Conservation (phyloP, 1,140 invertebrate species). For the Homarus americanus region DNA sequence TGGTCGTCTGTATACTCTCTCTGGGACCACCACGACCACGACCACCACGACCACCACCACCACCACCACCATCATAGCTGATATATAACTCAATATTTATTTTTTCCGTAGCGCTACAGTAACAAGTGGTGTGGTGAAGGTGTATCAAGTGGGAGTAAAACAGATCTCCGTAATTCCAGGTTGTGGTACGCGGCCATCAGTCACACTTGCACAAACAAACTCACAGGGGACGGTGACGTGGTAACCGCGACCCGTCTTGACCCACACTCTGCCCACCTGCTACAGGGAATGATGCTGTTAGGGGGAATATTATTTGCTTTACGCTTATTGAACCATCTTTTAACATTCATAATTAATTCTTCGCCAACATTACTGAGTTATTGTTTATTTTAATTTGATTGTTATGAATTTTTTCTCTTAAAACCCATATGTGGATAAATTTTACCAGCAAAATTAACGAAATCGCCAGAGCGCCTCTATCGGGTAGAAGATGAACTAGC, state of each 20-base stretch:
- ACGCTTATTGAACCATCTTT: background rate
- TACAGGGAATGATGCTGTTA: too few relatives aligned
- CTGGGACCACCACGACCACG: background rate
- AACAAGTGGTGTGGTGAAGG: background rate
- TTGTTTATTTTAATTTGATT: too few relatives aligned
- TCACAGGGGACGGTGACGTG: background rate
- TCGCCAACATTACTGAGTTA: too few relatives aligned
- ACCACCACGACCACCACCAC: background rate
- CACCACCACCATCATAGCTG: too few relatives aligned
- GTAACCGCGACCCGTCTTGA: conserved; percentile 12
- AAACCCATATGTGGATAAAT: too few relatives aligned
- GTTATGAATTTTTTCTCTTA: too few relatives aligned
- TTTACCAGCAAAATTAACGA: too few relatives aligned
- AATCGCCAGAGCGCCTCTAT: background rate
- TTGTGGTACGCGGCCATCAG: background rate
- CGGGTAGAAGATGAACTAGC: background rate
- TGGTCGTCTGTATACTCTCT: background rate
- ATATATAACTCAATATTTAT: too few relatives aligned
- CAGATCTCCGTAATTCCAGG: conserved; percentile 1
- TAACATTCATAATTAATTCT: too few relatives aligned
- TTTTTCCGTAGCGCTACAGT: background rate
- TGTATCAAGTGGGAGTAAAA: background rate
- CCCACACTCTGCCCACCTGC: background rate
- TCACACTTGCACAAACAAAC: conserved; percentile 50
- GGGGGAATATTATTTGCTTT: background rate